Evolutionary conservation across 2,888 invertebrate genomes (phyloP).

Genomic region (Eucera pruinosa): DNA sequence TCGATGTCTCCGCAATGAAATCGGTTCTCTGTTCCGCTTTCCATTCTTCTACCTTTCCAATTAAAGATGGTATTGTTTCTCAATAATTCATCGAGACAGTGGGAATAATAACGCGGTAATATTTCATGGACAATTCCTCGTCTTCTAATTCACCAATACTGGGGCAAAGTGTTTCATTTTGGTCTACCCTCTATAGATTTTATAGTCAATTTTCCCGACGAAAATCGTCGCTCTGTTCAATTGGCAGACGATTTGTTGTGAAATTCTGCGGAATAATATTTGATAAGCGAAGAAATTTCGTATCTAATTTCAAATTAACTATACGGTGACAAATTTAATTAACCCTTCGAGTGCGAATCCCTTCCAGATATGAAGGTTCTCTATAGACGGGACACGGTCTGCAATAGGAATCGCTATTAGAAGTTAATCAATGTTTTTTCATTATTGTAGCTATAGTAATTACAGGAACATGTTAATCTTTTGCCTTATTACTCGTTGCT

Average conservation of each 20-base stretch:
- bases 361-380: no score
- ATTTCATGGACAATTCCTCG: slow-evolving; percentile 29
- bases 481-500: no score
- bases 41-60: neutral
- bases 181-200: neutral
- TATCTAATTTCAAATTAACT: neutral
- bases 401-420: no score
- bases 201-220: neutral
- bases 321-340: neutral
- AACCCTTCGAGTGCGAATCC: no score
- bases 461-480: no score
- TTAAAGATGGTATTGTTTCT: slow-evolving; percentile 36
- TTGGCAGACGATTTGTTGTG: no score
- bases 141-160: slow-evolving; percentile 7
- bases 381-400: no score
- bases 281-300: neutral
- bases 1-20: slow-evolving; percentile 55
- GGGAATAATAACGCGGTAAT: slow-evolving; percentile 24
- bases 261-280: neutral
- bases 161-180: neutral
- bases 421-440: no score
- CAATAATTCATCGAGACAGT: slow-evolving; percentile 25
- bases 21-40: slow-evolving; percentile 31
- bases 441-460: no score
- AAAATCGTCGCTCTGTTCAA: neutral